Percentiles rank a stretch among this genome's conserved stretches.
phyloP scores from a whole-genome alignment of 2,888 invertebrate genomes.

The Stictocephala bisonia region DNA sequence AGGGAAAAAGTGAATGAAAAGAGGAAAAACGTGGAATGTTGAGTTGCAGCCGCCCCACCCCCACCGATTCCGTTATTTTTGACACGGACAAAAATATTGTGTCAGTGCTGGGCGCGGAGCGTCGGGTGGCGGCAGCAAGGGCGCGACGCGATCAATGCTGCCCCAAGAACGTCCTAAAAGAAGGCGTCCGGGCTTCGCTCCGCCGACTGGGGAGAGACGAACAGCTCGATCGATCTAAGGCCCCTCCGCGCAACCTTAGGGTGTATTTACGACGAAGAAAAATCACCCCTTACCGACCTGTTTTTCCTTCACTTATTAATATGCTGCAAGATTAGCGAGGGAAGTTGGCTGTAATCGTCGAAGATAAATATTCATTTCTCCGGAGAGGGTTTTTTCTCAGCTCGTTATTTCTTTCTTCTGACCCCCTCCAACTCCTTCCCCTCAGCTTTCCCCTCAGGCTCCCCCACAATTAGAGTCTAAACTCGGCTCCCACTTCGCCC shows the following conservation, averaged over 20 bases:
- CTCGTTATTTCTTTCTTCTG: slow-evolving; percentile 32
- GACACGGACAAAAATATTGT: slow-evolving; percentile 29
- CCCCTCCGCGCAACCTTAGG: slow-evolving; percentile 17
- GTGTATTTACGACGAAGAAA: slow-evolving; percentile 44
- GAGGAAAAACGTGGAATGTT: slow-evolving; percentile 34
- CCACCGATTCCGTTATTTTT: slow-evolving; percentile 32
- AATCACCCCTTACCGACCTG: slow-evolving; percentile 45
- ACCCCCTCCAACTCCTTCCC: slow-evolving; percentile 8
- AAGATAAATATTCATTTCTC: slow-evolving; percentile 52
- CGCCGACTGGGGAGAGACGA: not conserved
- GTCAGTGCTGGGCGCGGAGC: slow-evolving; percentile 10
- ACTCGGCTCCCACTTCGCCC: slow-evolving; percentile 21
- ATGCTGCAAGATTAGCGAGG: slow-evolving; percentile 47
- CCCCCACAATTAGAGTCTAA: slow-evolving; percentile 34
- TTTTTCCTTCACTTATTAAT: slow-evolving; percentile 47
- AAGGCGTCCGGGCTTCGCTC: not conserved
- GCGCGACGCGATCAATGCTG: not conserved
- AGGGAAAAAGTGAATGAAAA: slow-evolving; percentile 46
- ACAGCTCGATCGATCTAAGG: slow-evolving; percentile 38
- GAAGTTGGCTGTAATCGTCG: slow-evolving; percentile 43
- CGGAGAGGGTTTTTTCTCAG: slow-evolving; percentile 44
- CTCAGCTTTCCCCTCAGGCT: not conserved
- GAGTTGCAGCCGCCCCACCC: slow-evolving; percentile 25
- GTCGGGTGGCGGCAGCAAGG: slow-evolving; percentile 4
- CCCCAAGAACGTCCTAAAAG: not conserved